Evolutionary conservation across 2,113 vertebrate genomes (phyloP), one percentile per base, ranked within the genome.

Genomic region (Neotoma lepida): DNA sequence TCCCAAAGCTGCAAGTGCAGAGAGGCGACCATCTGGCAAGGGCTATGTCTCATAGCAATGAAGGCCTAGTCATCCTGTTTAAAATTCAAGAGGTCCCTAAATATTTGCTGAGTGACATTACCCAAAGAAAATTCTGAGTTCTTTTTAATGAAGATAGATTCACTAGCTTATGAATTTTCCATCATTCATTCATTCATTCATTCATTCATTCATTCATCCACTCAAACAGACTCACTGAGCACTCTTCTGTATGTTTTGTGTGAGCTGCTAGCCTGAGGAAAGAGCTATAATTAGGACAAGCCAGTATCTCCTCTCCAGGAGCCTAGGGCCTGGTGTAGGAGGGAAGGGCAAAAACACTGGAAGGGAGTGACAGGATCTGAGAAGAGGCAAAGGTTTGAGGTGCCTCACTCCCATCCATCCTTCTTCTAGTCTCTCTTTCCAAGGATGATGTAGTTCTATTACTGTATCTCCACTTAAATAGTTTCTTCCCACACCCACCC

Each of bases 401-500:
- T 86, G 15, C 64, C 66, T 78, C 39, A 58, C 61, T 80, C 88
- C 73, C 94, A 89, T 20, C 70, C 54, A 66, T 94, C 94, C 87
- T 95, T 95, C 91, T 88, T 94, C 89, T 95, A 70, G 86, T 94
- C 94, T 95, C 94, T 96, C 97, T 96, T 96, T 97, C 97, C 95
- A 97, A 97, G 95, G 96, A 97, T 97, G 88, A 93, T 96, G 88
- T 93, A 97, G 94, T 97, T 96, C 95, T 96, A 96, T 96, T 86
- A 94, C 86, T 93, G 91, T 49, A 86, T 94, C 90, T 92, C 56
- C 78, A 95, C 70, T 96, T 96, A 97, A 95, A 97, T 95, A 97
- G 89, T 96, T 97, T 90, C 95, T 97, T 97, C 96, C 95, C 94
- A 96, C 96, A 88, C 94, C 88, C 95, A 97, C 73, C 97, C 96